Conservation (phyloP, 2,888 invertebrate genomes). For the Drosophila setosimentum region DNA sequence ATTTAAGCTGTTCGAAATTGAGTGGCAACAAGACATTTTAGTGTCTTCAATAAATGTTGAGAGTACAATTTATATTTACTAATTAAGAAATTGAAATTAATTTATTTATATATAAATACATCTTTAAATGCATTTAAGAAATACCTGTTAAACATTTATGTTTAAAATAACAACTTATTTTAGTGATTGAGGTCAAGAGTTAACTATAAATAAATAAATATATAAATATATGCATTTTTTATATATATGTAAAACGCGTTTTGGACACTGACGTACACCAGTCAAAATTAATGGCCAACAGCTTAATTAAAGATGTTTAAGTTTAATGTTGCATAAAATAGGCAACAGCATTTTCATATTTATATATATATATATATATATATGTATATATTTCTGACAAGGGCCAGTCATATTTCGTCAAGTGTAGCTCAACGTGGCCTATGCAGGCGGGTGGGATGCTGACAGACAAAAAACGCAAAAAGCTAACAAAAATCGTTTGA, state of each 20-base stretch:
- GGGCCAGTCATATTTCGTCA: not conserved
- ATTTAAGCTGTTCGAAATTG: not conserved
- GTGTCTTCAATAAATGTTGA: not conserved
- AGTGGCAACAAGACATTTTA: not conserved
- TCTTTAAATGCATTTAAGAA: not conserved
- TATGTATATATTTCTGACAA: not conserved
- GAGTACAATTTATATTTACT: not conserved
- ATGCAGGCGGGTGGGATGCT: conserved; percentile 54
- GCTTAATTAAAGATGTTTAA: not conserved
- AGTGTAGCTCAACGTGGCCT: conserved; percentile 28
- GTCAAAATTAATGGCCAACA: not conserved
- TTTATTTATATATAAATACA: not conserved
- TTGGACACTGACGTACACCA: not conserved
- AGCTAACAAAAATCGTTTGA: conserved; percentile 50
- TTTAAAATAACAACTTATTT: not conserved
- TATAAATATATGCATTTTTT: not conserved
- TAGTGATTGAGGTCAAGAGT: not conserved
- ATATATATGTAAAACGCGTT: not conserved
- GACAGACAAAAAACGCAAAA: conserved; percentile 15
- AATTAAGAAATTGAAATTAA: not conserved
- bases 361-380: no score
- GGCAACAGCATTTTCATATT: not conserved
- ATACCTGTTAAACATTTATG: not conserved
- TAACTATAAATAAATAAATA: no score
- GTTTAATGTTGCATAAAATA: not conserved